Evolutionary conservation across 2,888 invertebrate species (phyloP).

Genomic region (Mesorhabditis spiculigera): DNA sequence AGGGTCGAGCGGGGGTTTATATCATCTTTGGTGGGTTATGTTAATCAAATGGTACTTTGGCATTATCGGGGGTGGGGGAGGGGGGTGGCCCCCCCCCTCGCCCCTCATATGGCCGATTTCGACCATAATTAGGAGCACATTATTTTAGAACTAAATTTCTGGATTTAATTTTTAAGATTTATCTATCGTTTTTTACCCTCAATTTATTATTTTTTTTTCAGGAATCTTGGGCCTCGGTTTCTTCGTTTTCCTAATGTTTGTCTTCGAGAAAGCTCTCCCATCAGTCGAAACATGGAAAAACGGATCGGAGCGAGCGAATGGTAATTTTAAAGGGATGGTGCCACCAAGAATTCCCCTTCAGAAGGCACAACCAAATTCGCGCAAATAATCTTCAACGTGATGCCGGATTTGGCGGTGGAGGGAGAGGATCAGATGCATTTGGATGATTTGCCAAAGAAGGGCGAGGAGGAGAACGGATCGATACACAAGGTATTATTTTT

Average conservation of each 20-base stretch:
- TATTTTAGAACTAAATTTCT: too few species aligned
- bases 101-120: too few species aligned
- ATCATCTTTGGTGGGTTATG: conserved; percentile 5
- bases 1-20: background rate
- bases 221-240: conserved; percentile 36
- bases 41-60: background rate
- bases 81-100: too few species aligned
- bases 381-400: conserved; percentile 41
- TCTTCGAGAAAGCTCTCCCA: conserved; percentile 32
- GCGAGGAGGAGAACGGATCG: background rate
- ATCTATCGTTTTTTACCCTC: background rate
- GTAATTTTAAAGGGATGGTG: background rate
- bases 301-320: conserved; percentile 13
- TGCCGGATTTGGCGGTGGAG: conserved; percentile 32
- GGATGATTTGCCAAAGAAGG: background rate
- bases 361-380: conserved; percentile 30
- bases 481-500: background rate
- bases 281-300: conserved; percentile 13
- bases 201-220: background rate
- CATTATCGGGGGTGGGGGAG: too few species aligned
- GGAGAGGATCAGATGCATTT: conserved; percentile 15
- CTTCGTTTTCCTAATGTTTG: conserved; percentile 38
- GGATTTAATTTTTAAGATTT: too few species aligned
- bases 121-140: too few species aligned
- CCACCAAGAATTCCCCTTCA: conserved; percentile 4